phyloP scores from a whole-genome alignment of 2,888 invertebrate genomes.

The Hecatera dysodea region DNA sequence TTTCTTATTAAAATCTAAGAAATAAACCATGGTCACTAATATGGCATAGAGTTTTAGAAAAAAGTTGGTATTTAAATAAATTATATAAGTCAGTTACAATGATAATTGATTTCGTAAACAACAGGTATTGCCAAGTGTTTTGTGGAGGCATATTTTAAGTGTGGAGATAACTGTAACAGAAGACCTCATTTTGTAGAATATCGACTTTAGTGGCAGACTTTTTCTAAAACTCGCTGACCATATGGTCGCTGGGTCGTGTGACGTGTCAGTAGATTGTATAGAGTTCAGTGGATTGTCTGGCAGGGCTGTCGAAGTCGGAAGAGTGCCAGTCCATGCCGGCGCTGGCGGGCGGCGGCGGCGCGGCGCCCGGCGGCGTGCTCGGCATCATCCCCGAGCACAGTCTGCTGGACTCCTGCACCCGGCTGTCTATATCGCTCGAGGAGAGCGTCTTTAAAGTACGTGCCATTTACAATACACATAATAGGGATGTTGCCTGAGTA shows the following conservation, averaged over 20 bases:
- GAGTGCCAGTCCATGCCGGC: conserved; percentile 97
- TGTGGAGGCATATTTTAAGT: too few relatives aligned
- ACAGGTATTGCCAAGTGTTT: too few relatives aligned
- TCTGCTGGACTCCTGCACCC: conserved; percentile 95
- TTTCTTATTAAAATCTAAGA: neutral
- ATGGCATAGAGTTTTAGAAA: too few relatives aligned
- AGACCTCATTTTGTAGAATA: too few relatives aligned
- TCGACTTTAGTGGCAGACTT: too few relatives aligned
- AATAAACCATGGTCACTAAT: too few relatives aligned
- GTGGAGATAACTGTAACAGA: too few relatives aligned
- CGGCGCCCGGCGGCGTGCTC: conserved; percentile 88
- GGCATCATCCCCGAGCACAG: conserved; percentile 97
- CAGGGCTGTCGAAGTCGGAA: conserved; percentile 95
- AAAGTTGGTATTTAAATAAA: too few relatives aligned
- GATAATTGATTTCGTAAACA: too few relatives aligned
- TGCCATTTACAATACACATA: neutral
- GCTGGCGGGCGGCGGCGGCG: conserved; percentile 93
- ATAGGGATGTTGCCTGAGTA: too few relatives aligned
- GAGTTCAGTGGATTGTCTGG: conserved; percentile 40
- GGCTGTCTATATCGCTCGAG: conserved; percentile 96
- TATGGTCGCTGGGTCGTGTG: neutral
- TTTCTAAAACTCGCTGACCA: neutral
- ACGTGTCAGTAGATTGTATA: conserved; percentile 40
- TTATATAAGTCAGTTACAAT: too few relatives aligned
- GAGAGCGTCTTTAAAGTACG: conserved; percentile 90